Evolutionary conservation across 2,797 vertebrate species (phyloP).

Genomic region (Sus cebifrons): DNA sequence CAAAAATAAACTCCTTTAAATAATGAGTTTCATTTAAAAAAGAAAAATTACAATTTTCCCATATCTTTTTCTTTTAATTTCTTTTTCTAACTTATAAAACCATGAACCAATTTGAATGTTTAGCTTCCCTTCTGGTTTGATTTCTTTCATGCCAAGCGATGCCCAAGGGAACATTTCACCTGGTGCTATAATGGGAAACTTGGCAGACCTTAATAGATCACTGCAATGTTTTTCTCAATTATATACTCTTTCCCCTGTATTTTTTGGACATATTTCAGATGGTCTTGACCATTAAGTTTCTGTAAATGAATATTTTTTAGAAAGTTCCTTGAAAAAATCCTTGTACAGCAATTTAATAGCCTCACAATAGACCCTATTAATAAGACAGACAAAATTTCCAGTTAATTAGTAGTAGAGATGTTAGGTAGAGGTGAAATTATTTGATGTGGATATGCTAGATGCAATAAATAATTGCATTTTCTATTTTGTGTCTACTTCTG

Average conservation of each 20-base stretch:
- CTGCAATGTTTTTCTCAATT: slow-evolving; percentile 82
- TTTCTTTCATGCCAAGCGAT: slow-evolving; percentile 74
- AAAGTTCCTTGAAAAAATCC: slow-evolving; percentile 78
- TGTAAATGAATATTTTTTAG: slow-evolving; percentile 80
- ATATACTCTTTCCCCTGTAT: slow-evolving; percentile 82
- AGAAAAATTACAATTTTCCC: slow-evolving; percentile 33
- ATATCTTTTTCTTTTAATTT: slow-evolving; percentile 62
- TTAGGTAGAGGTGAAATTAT: slow-evolving; percentile 67
- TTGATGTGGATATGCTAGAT: neutral
- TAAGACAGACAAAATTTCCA: slow-evolving; percentile 72
- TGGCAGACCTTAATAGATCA: slow-evolving; percentile 81
- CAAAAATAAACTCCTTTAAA: slow-evolving; percentile 62
- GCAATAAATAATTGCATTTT: slow-evolving; percentile 33
- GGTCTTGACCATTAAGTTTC: slow-evolving; percentile 78
- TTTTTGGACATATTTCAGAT: slow-evolving; percentile 87
- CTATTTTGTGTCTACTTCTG: neutral
- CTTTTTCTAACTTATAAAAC: slow-evolving; percentile 69
- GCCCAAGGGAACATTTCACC: slow-evolving; percentile 76
- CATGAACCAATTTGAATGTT: slow-evolving; percentile 76
- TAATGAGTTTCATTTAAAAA: slow-evolving; percentile 63
- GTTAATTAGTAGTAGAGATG: slow-evolving; percentile 54
- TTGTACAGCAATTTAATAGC: slow-evolving; percentile 76
- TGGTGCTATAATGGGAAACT: slow-evolving; percentile 81
- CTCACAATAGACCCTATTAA: slow-evolving; percentile 70
- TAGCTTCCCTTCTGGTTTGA: slow-evolving; percentile 80